Percentiles rank a stretch among this genome's conserved stretches.
These are phyloP conservation scores for Mactra quadrangularis DNA, from an alignment of 1,140 invertebrate species.

Conservation along the genomic window DNA sequence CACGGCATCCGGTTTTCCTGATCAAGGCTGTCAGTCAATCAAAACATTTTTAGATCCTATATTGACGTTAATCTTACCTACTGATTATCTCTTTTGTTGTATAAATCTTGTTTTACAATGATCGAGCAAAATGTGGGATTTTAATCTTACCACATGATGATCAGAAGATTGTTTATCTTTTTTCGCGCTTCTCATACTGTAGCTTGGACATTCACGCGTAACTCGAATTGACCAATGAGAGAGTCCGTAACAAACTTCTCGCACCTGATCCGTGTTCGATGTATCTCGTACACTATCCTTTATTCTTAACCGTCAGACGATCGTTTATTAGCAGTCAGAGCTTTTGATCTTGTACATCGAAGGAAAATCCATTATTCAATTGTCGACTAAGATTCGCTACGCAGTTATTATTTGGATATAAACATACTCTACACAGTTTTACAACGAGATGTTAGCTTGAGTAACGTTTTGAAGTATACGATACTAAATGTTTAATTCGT, in stretches of 20 bases:
- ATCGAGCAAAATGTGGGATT: too few relatives aligned
- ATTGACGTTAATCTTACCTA: too few relatives aligned
- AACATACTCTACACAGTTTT: constrained; percentile 37
- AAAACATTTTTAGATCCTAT: too few relatives aligned
- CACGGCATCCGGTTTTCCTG: too few relatives aligned
- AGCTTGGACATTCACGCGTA: constrained; percentile 1
- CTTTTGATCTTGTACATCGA: constrained; percentile 44
- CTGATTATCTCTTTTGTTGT: too few relatives aligned
- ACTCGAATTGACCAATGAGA: constrained; percentile 40
- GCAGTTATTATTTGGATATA: constrained; percentile 33
- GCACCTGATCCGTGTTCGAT: constrained; percentile 37
- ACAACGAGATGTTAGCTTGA: not conserved
- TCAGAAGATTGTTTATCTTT: constrained; percentile 35
- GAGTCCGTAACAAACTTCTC: constrained; percentile 30
- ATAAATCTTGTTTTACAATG: too few relatives aligned
- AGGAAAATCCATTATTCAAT: constrained; percentile 46
- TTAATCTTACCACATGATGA: too few relatives aligned
- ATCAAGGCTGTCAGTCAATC: too few relatives aligned
- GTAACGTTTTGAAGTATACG: too few relatives aligned
- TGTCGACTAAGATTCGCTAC: constrained; percentile 20
- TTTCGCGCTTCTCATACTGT: constrained; percentile 27
- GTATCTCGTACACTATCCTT: constrained; percentile 36
- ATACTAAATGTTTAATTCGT: too few relatives aligned
- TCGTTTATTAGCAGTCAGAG: constrained; percentile 31
- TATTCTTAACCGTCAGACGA: constrained; percentile 12